phyloP scores from a whole-genome alignment of 2,797 vertebrate species.

The Bovichtus diacanthus region DNA sequence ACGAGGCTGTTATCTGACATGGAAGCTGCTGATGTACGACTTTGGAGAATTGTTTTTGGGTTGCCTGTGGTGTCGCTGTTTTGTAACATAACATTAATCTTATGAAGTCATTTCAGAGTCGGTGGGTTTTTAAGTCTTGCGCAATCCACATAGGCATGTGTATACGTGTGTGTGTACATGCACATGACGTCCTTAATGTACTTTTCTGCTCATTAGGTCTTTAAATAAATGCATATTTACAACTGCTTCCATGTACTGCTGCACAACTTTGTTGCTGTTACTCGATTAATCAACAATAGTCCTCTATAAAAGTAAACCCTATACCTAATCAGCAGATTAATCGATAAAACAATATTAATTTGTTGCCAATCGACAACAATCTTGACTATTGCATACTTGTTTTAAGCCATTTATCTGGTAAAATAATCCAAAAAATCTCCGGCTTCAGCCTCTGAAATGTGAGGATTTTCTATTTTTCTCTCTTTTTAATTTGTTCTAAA shows the following conservation, averaged over 20 bases:
- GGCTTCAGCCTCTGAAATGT: not conserved
- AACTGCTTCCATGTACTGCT: not conserved
- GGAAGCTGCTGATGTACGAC: not conserved
- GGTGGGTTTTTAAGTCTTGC: not conserved
- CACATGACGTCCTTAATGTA: not conserved
- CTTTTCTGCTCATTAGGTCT: not conserved
- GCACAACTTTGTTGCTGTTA: too few relatives aligned
- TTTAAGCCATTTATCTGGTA: not conserved
- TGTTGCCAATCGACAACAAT: too few relatives aligned
- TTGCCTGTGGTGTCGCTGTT: not conserved
- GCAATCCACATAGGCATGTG: not conserved
- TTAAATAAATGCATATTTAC: not conserved
- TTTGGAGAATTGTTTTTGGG: not conserved
- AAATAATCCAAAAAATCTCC: not conserved
- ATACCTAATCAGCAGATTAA: too few relatives aligned
- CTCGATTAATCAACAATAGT: too few relatives aligned
- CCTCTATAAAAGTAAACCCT: too few relatives aligned
- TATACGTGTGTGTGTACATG: not conserved
- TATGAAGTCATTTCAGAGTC: not conserved
- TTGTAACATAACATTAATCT: slow-evolving; percentile 10
- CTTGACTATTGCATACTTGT: too few relatives aligned
- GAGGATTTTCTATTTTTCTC: not conserved
- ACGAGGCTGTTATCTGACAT: not conserved
- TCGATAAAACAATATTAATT: too few relatives aligned
- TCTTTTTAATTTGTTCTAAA: too few relatives aligned